These are phyloP conservation scores for Arizona elegans DNA, from an alignment of 2,113 vertebrate species.

Conservation along the genomic window DNA sequence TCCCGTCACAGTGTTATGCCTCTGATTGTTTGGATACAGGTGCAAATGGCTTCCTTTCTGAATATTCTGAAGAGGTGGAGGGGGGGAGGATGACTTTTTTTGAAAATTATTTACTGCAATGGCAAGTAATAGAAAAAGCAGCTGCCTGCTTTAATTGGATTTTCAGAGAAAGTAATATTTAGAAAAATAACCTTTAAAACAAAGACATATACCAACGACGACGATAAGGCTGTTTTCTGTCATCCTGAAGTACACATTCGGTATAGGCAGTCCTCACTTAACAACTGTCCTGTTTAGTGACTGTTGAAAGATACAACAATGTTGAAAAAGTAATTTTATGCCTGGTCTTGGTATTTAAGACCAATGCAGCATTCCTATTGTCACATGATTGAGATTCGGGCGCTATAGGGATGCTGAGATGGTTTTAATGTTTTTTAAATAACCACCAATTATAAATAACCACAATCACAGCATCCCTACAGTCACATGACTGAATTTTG, in stretches of 20 bases:
- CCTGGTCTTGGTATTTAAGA: neutral
- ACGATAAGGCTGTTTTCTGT: neutral
- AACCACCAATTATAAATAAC: neutral
- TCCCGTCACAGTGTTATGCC: neutral
- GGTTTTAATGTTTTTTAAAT: neutral
- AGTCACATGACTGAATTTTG: neutral
- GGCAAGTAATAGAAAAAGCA: neutral
- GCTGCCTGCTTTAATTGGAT: neutral
- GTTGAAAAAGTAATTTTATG: neutral
- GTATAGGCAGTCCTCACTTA: neutral
- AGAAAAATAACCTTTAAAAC: neutral
- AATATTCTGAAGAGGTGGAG: neutral
- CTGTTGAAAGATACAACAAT: neutral
- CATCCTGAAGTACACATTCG: neutral
- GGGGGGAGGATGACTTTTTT: neutral
- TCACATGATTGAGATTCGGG: neutral
- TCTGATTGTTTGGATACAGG: neutral
- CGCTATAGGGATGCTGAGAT: neutral
- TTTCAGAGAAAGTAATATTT: neutral
- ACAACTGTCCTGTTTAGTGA: neutral
- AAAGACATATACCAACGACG: neutral
- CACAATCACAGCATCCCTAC: neutral
- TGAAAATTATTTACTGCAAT: neutral
- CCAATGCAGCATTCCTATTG: neutral
- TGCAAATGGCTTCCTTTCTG: neutral